Evolutionary conservation across 2,113 vertebrate species (phyloP).

Genomic region (Nyctibius bracteatus): DNA sequence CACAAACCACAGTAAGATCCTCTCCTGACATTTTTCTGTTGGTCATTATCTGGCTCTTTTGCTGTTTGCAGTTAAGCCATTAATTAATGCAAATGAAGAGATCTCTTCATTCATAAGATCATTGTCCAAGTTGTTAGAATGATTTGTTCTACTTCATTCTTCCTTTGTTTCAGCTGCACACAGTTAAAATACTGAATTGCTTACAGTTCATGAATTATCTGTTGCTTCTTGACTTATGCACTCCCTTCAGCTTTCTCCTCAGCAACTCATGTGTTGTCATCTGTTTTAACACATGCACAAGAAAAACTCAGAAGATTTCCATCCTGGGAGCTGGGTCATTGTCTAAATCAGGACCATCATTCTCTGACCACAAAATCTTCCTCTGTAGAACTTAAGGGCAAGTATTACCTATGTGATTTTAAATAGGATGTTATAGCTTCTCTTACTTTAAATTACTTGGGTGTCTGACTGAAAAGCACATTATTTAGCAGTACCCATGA

Average conservation of each 20-base stretch:
- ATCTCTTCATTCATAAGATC: background rate
- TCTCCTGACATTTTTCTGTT: background rate
- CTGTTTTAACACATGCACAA: background rate
- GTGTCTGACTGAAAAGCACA: background rate
- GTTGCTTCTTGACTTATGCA: background rate
- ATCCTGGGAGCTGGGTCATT: slow-evolving; percentile 15
- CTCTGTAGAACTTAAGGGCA: background rate
- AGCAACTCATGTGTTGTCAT: background rate
- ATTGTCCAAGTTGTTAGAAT: background rate
- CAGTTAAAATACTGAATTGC: background rate
- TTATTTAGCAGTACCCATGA: background rate
- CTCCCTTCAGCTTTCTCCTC: background rate
- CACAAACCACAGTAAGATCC: background rate
- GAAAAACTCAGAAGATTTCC: background rate
- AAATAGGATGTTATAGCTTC: background rate
- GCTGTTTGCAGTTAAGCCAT: background rate
- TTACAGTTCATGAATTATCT: background rate
- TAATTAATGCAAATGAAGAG: background rate
- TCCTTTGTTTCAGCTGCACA: background rate
- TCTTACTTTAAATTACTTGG: background rate
- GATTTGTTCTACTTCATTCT: background rate
- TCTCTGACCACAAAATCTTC: background rate
- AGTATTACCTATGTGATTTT: background rate
- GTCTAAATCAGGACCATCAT: background rate
- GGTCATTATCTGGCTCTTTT: background rate